Percentiles rank a stretch among this genome's conserved stretches.
Conservation (phyloP, 2,113 vertebrate genomes). For the Campylomormyrus numenius region DNA sequence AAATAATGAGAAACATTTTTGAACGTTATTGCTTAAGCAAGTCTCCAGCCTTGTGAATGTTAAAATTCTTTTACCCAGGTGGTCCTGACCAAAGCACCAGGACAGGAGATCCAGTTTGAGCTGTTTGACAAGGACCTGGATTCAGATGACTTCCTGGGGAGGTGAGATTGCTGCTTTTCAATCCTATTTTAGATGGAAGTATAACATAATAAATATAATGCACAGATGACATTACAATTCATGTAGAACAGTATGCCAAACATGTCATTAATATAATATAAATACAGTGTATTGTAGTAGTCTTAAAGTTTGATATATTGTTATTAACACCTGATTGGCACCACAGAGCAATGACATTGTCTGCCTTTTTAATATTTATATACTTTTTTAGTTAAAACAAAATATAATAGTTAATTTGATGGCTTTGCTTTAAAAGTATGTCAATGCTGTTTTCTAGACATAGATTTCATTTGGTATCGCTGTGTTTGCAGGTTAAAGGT, state of each 20-base stretch:
- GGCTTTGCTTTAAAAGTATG: background rate
- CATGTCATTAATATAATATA: background rate
- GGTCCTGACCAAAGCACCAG: conserved; percentile 64
- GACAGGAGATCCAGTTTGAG: conserved; percentile 75
- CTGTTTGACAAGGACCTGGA: conserved; percentile 83
- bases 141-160: conserved; percentile 81
- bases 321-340: background rate
- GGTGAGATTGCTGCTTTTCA: conserved; percentile 50
- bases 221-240: background rate
- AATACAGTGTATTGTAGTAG: background rate
- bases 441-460: background rate
- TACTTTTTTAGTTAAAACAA: background rate
- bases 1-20: background rate
- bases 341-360: background rate
- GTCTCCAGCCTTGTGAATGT: background rate
- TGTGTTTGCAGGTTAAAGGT: conserved; percentile 67
- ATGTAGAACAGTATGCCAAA: background rate
- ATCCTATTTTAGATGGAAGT: background rate
- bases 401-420: background rate
- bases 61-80: background rate
- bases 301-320: background rate
- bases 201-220: background rate
- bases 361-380: background rate
- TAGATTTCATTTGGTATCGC: background rate
- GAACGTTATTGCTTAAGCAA: background rate